Evolutionary conservation across 2,113 vertebrate species (phyloP), one percentile per base, ranked within the genome.

Genomic region (Periophthalmodon schlosseri): DNA sequence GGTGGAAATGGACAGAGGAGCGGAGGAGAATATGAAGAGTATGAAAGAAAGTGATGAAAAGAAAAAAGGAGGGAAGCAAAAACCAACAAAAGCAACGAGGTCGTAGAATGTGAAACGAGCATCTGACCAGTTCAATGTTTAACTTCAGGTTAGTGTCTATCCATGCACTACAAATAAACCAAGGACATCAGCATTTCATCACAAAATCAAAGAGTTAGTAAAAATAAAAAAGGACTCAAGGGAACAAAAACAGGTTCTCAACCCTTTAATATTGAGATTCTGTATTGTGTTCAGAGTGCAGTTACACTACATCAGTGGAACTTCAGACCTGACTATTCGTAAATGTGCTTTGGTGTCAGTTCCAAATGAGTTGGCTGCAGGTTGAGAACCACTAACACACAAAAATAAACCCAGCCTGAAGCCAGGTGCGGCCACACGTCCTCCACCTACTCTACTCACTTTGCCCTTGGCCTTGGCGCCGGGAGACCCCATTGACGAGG

Each of bases 371-470:
- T 16, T 21, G 3, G 23, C 16, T 15, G 46, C 63, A 67, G 73
- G 85, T 82, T 84, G 80, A 87, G 82, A 87, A 87, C 64, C 77
- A 70, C 70, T 68, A 57, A 75, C 11, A 75, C 60, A 66, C 73
- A 77, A 81, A 77, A 69, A 23, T 36, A 44, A 50, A 20, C 36
- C 49, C 21, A 28, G 72, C 64, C 33, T 7, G 20, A 54, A 57
- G 67, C 57, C 56, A 68, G 70, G 79, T 46, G 70, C 21, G 0
- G 70, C 75, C 75, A 83, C 83, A 86, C 68, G 68, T 73, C 75
- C 16, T 52, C 39, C 15, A 70, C 80, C 77, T 72, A 90, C 94
- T 94, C 78, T 98, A 99, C 98, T 99, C 96, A 99, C 98, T 98
- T 98, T 97, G 92, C 95, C 96, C 94, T 95, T 96, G 89, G 94